Evolutionary conservation across 2,888 invertebrate species (phyloP).

Genomic region (Dastarcus helophoroides): DNA sequence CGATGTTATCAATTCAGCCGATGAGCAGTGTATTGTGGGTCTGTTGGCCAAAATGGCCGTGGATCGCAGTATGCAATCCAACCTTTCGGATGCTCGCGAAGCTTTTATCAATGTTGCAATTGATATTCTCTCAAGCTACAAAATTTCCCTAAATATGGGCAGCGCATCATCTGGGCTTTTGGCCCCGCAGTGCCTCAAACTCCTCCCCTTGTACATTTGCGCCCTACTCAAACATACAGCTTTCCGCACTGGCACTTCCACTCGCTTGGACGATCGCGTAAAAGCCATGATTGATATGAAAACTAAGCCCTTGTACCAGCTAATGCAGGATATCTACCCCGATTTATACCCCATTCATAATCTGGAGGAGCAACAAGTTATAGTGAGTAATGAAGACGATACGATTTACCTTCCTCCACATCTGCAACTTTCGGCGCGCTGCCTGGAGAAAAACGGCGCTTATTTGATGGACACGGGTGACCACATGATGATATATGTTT

Average conservation of each 20-base stretch:
- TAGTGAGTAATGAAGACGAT: slow-evolving; percentile 30
- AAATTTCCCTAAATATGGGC: slow-evolving; percentile 52
- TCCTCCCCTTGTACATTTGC: slow-evolving; percentile 80
- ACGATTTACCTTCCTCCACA: slow-evolving; percentile 57
- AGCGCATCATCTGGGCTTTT: slow-evolving; percentile 51
- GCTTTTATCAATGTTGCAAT: slow-evolving; percentile 92
- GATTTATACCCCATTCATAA: slow-evolving; percentile 80
- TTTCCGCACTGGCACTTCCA: slow-evolving; percentile 79
- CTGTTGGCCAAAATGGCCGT: slow-evolving; percentile 96
- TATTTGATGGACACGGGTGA: slow-evolving; percentile 86
- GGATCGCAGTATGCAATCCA: slow-evolving; percentile 77
- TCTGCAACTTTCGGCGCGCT: slow-evolving; percentile 74
- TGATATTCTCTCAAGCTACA: slow-evolving; percentile 73
- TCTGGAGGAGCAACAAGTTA: slow-evolving; percentile 38
- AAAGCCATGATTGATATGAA: slow-evolving; percentile 92
- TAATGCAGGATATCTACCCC: slow-evolving; percentile 83
- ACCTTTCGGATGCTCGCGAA: slow-evolving; percentile 86
- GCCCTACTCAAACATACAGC: slow-evolving; percentile 84
- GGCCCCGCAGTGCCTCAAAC: slow-evolving; percentile 63
- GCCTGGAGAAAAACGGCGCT: slow-evolving; percentile 74
- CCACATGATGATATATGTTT: slow-evolving; percentile 70
- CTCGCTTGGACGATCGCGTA: slow-evolving; percentile 86
- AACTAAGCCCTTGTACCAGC: slow-evolving; percentile 64
- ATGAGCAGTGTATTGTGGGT: slow-evolving; percentile 87
- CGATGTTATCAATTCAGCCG: slow-evolving; percentile 81